These are phyloP conservation scores for Dipodomys merriami DNA, from an alignment of 2,113 vertebrate species.

Conservation along the genomic window DNA sequence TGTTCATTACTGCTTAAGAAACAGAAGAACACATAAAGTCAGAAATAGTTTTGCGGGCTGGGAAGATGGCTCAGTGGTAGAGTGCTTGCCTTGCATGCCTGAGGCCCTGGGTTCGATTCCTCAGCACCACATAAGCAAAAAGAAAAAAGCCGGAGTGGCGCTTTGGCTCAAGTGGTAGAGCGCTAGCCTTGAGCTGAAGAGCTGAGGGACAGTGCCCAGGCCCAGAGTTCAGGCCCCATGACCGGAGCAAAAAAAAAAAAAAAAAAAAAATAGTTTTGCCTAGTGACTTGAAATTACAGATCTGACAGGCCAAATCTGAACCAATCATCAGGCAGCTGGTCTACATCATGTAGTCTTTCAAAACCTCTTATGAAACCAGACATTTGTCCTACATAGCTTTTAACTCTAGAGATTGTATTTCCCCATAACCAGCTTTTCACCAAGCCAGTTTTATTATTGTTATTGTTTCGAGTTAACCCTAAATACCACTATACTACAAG, in stretches of 20 bases:
- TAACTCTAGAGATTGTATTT: constrained; percentile 13
- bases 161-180: too few relatives aligned
- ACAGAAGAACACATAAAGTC: not conserved
- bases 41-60: too few relatives aligned
- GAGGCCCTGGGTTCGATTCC: too few relatives aligned
- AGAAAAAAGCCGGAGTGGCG: too few relatives aligned
- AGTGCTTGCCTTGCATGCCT: too few relatives aligned
- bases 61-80: too few relatives aligned
- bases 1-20: not conserved
- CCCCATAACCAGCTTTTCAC: not conserved
- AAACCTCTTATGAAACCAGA: constrained; percentile 62
- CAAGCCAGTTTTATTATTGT: not conserved
- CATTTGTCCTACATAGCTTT: constrained; percentile 9
- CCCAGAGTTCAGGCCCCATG: too few relatives aligned
- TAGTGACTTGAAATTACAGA: constrained; percentile 32
- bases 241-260: too few relatives aligned
- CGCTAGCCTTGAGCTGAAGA: too few relatives aligned
- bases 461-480: constrained; percentile 4
- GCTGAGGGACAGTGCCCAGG: too few relatives aligned
- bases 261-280: too few relatives aligned
- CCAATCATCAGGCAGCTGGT: not conserved
- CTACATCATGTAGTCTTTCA: not conserved
- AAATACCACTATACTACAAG: not conserved
- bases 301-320: not conserved
- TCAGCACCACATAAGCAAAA: too few relatives aligned